Evolutionary conservation across 2,888 invertebrate species (phyloP).

Genomic region (Meteorus colon): DNA sequence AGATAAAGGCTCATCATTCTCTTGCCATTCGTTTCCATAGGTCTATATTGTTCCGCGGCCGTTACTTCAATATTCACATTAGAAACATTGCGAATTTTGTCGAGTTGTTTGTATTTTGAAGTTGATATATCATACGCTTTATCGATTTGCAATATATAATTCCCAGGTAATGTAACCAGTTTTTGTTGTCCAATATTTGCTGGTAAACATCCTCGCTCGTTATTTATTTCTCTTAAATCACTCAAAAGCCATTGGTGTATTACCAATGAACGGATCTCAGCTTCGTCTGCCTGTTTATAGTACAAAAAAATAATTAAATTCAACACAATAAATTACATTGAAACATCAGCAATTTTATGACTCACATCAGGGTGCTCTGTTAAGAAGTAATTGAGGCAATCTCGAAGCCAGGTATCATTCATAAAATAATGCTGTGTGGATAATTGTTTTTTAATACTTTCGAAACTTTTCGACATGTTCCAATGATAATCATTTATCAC

Average conservation of each 20-base stretch:
- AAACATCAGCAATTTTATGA: background rate
- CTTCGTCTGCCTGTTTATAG: constrained; percentile 61
- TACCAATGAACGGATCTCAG: constrained; percentile 77
- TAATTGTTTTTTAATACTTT: constrained; percentile 57
- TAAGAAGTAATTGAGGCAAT: constrained; percentile 65
- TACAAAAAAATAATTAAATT: constrained; percentile 5
- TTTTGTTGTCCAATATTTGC: constrained; percentile 74
- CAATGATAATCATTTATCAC: constrained; percentile 1
- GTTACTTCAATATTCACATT: constrained; percentile 76
- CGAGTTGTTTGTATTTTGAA: constrained; percentile 69
- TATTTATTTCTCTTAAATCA: constrained; percentile 78
- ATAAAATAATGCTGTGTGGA: constrained; percentile 60
- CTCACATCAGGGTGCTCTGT: constrained; percentile 55
- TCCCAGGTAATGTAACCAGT: constrained; percentile 75
- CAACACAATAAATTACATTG: constrained; percentile 8
- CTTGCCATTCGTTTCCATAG: constrained; percentile 76
- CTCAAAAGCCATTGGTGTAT: constrained; percentile 81
- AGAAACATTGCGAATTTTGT: constrained; percentile 73
- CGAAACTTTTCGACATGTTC: constrained; percentile 56
- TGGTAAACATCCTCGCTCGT: constrained; percentile 78
- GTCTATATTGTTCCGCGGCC: constrained; percentile 76
- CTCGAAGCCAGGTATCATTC: constrained; percentile 66
- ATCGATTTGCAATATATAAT: constrained; percentile 78
- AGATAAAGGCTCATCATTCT: constrained; percentile 82
- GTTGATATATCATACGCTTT: constrained; percentile 71